Evolutionary conservation across 2,113 vertebrate genomes (phyloP), one percentile per base, ranked within the genome.

Genomic region (Bos javanicus): DNA sequence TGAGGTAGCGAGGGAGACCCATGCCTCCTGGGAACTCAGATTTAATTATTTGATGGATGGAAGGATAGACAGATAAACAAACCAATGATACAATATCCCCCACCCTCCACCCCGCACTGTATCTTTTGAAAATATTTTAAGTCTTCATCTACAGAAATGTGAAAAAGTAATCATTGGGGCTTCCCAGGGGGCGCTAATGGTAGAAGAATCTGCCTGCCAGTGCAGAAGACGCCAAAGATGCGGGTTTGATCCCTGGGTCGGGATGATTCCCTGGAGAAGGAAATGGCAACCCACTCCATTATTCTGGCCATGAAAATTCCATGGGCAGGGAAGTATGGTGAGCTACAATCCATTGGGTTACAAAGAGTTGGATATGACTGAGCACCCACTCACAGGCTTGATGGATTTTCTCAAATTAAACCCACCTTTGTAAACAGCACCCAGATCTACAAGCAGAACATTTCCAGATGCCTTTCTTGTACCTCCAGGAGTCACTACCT

Each of bases 91-190:
- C 7, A 54, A 39, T 33, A 25, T 0, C 16, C 33, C 43, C 16
- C 6, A 25, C 28, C 15, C 46, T 52, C 21, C 17, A 25, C 23
- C 11, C 39, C 12, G 21, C 25, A 16, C 28, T 92, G 39, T 84
- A 50, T 64, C 78, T 39, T 96, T 90, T 83, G 10, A 59, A 81
- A 93, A 46, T 15, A 85, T 46, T 88, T 74, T 25, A 87, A 67
- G 2, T 46, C 15, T 46, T 11, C 36, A 21, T 80, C 23, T 30
- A 30, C 28, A 96, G 33, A 90, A 84, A 64, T 93, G 13, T 67
- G 54, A 92, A 46, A 19, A 21, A 28, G 83, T 74, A n/a, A 26
- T 76, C n/a, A n/a, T 0, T 59, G 26, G 4, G 67, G 67, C 64
- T 36, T 71, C 19, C 64, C 64, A 71, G 2, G n/a, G 6, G n/a